These are phyloP conservation scores for Dendronephthya gigantea DNA, from an alignment of 64 coral and sea anemone genomes.

Conservation along the genomic window DNA sequence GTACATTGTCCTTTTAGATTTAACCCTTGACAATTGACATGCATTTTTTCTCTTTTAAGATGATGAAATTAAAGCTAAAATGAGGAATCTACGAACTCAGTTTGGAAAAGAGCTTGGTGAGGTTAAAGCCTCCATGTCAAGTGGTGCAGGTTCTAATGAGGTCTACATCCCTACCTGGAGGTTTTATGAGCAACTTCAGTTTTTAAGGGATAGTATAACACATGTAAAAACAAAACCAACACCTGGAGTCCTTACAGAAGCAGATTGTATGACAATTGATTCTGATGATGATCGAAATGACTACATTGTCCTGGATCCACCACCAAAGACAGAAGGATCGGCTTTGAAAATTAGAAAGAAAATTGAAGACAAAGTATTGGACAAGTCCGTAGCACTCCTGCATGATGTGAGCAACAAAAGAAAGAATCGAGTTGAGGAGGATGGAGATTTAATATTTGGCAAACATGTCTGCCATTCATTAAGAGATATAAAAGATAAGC, in stretches of 20 bases:
- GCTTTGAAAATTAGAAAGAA: no score
- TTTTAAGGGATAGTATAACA: constrained; percentile 28
- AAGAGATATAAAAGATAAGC: constrained; percentile 47
- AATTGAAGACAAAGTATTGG: no score
- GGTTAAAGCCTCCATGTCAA: neutral
- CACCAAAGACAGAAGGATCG: no score
- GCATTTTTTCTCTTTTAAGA: no score
- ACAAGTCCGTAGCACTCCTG: no score
- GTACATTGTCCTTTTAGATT: no score
- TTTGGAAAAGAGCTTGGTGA: neutral
- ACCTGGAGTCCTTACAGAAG: neutral
- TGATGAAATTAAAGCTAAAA: no score
- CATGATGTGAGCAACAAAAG: no score
- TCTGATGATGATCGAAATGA: constrained; percentile 20
- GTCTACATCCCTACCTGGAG: constrained; percentile 22
- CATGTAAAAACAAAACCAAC: constrained; percentile 31
- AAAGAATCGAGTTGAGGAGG: constrained; percentile 12
- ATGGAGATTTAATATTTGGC: constrained; percentile 46
- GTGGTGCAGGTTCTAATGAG: constrained; percentile 14
- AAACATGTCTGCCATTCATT: constrained; percentile 43
- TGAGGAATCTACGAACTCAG: constrained; percentile 13
- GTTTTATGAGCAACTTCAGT: no score
- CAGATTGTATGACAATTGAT: neutral
- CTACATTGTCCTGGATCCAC: neutral
- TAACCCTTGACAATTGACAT: no score